These are phyloP conservation scores for Hippolais icterina DNA, from an alignment of 2,113 vertebrate genomes.

Conservation along the genomic window DNA sequence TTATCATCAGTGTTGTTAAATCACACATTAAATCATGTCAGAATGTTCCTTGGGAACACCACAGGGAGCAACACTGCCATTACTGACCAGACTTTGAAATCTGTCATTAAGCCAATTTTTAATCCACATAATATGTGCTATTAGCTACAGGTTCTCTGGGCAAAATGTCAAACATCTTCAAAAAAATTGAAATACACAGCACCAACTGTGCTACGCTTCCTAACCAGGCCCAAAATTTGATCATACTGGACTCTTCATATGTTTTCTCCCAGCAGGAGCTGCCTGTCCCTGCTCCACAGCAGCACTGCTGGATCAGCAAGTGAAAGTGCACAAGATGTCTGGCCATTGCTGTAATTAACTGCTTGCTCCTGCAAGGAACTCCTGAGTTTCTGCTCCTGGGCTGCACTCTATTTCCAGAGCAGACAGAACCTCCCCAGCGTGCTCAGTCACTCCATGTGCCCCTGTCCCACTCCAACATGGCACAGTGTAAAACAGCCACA, in stretches of 20 bases:
- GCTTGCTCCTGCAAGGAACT: neutral
- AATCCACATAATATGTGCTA: constrained; percentile 5
- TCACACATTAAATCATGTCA: neutral
- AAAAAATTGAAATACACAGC: neutral
- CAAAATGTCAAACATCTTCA: constrained; percentile 6
- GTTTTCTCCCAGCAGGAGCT: neutral
- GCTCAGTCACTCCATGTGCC: accelerated
- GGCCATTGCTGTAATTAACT: neutral
- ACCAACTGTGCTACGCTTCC: neutral
- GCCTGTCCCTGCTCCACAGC: neutral
- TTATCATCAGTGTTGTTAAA: neutral
- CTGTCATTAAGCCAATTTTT: constrained; percentile 38
- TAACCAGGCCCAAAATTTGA: neutral
- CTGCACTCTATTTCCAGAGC: neutral
- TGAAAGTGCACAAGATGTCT: accelerated
- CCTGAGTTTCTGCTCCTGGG: accelerated
- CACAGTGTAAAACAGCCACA: neutral
- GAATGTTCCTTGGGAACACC: neutral
- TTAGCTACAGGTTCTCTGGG: constrained; percentile 3
- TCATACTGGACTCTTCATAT: neutral
- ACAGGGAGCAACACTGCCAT: neutral
- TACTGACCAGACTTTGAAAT: constrained; percentile 8
- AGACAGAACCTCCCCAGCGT: accelerated
- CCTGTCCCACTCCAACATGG: accelerated
- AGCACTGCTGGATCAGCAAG: neutral